phyloP scores from a whole-genome alignment of 2,888 invertebrate species.

The Drosophila phalerata region DNA sequence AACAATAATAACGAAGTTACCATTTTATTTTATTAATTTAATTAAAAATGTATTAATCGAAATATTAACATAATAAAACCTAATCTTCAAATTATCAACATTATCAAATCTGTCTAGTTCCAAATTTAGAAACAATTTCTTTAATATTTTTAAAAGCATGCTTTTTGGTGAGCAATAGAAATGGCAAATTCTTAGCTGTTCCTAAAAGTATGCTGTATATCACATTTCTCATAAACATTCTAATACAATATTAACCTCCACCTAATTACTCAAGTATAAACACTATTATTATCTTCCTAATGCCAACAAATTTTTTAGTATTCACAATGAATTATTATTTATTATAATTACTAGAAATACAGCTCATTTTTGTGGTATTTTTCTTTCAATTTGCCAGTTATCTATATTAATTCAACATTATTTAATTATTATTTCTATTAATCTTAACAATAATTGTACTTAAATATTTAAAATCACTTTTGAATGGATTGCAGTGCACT shows the following conservation, averaged over 20 bases:
- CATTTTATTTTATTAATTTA: not conserved
- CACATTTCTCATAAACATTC: not conserved
- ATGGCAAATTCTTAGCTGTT: not conserved
- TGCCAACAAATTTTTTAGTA: no score
- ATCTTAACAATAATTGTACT: not conserved
- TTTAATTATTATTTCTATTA: not conserved
- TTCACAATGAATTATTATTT: no score
- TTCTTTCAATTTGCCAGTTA: not conserved
- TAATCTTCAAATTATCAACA: not conserved
- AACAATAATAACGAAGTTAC: not conserved
- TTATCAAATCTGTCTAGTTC: not conserved
- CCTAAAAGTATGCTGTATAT: slow-evolving; percentile 9
- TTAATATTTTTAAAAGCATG: not conserved
- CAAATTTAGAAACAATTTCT: not conserved
- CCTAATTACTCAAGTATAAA: no score
- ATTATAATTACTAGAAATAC: not conserved
- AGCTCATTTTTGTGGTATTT: not conserved
- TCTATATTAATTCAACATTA: not conserved
- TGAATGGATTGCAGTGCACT: slow-evolving; percentile 2
- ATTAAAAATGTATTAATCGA: not conserved
- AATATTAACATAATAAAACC: not conserved
- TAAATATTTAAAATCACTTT: not conserved
- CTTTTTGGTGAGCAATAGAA: not conserved
- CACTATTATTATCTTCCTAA: no score
- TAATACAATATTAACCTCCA: no score